phyloP scores from a whole-genome alignment of 1,140 invertebrate genomes.

The Samia ricini region DNA sequence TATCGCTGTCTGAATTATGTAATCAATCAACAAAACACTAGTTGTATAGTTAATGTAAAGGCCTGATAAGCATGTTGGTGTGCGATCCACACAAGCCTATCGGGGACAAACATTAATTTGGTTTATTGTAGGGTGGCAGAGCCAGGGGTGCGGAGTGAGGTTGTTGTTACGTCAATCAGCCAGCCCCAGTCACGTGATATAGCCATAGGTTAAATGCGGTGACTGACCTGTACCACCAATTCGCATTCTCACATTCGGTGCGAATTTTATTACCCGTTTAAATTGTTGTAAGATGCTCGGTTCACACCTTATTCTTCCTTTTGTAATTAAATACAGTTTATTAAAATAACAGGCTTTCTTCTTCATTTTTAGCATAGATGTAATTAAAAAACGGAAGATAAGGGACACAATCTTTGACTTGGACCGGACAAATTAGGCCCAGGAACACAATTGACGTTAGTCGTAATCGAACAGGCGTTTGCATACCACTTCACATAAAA shows the following conservation, averaged over 20 bases:
- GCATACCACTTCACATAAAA: no score
- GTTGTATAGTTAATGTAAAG: conserved; percentile 2
- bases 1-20: neutral
- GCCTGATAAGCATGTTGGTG: conserved; percentile 13
- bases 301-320: neutral
- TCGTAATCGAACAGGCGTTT: no score
- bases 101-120: conserved; percentile 56
- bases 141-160: conserved; percentile 24
- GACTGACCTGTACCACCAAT: neutral
- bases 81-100: conserved; percentile 36
- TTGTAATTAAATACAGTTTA: neutral
- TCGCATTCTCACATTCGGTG: neutral
- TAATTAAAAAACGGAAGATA: no score
- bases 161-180: conserved; percentile 55
- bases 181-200: conserved; percentile 30
- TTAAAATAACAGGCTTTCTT: neutral
- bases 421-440: no score
- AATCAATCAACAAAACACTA: neutral
- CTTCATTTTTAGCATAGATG: no score
- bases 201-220: conserved; percentile 8
- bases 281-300: no score
- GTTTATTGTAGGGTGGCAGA: conserved; percentile 49
- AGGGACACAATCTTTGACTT: no score
- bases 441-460: no score
- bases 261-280: neutral